A percentile compares a stretch with the other conserved stretches of the same genome.
Conservation (phyloP, 1,140 invertebrate species). For the Heliconius himera region DNA sequence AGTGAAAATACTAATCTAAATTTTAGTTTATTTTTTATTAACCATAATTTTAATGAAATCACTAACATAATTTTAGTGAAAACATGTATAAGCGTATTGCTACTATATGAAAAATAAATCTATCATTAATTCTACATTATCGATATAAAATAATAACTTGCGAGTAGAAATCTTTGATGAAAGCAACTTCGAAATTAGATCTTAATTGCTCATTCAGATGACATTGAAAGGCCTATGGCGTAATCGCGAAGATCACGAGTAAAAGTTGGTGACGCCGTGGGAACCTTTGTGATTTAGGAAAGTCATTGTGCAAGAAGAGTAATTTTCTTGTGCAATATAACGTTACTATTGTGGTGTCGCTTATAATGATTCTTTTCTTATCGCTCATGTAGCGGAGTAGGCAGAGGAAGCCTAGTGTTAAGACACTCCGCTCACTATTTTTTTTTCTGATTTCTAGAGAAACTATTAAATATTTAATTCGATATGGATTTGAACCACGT, state of each 20-base stretch:
- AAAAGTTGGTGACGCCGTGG: conserved; percentile 26
- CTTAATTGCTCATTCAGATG: conserved; percentile 26
- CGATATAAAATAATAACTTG: background rate
- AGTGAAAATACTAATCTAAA: background rate
- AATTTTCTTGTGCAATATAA: conserved; percentile 17
- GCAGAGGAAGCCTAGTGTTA: too few species aligned
- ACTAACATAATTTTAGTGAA: background rate
- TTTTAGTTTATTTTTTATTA: too few species aligned
- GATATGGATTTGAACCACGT: too few species aligned
- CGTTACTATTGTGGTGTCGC: background rate
- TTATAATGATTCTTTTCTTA: background rate
- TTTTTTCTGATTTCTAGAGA: too few species aligned
- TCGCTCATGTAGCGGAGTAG: too few species aligned
- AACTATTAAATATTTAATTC: too few species aligned
- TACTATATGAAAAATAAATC: background rate
- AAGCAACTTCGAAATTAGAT: conserved; percentile 21
- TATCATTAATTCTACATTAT: conserved; percentile 12
- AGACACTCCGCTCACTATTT: too few species aligned
- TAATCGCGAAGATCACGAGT: conserved; percentile 33
- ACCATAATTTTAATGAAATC: too few species aligned
- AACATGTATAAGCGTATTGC: background rate
- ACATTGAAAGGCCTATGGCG: conserved; percentile 23
- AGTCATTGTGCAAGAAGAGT: conserved; percentile 30
- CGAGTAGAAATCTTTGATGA: conserved; percentile 6
- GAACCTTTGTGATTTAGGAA: conserved; percentile 32